Evolutionary conservation across 2,888 invertebrate genomes (phyloP).

Genomic region (Augochlorella aurata): DNA sequence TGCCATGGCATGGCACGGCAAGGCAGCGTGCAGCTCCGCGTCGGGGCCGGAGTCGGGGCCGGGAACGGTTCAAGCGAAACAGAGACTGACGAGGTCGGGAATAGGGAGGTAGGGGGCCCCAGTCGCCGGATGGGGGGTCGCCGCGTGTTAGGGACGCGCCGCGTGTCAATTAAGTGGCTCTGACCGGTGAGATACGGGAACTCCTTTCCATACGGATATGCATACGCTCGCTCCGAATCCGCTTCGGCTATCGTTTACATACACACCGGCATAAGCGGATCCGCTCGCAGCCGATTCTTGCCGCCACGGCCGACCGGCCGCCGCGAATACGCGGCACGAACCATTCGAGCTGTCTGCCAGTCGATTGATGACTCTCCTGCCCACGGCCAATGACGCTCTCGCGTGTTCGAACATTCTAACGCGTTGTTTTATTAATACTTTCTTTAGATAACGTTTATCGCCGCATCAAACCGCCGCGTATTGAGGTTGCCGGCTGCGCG

Average conservation of each 20-base stretch:
- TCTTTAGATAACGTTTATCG: neutral
- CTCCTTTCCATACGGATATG: conserved; percentile 79
- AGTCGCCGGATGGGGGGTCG: conserved; percentile 78
- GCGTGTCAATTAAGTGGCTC: conserved; percentile 82
- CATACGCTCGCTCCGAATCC: conserved; percentile 65
- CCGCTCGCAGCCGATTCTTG: conserved; percentile 27
- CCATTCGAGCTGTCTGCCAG: neutral
- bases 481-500: neutral
- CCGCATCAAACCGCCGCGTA: neutral
- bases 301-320: neutral
- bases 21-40: no score
- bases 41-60: no score
- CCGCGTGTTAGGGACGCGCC: conserved; percentile 80
- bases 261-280: conserved; percentile 11
- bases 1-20: no score
- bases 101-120: conserved; percentile 17
- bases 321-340: conserved; percentile 6
- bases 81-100: neutral
- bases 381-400: neutral
- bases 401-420: conserved; percentile 1
- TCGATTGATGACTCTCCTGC: conserved; percentile 11
- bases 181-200: conserved; percentile 80
- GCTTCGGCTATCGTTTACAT: conserved; percentile 52
- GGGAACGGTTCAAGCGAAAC: neutral
- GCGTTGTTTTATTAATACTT: conserved; percentile 13